Conservation (phyloP, 37 sponge, comb jelly and placozoan species). For the Axinella damicornis region DNA sequence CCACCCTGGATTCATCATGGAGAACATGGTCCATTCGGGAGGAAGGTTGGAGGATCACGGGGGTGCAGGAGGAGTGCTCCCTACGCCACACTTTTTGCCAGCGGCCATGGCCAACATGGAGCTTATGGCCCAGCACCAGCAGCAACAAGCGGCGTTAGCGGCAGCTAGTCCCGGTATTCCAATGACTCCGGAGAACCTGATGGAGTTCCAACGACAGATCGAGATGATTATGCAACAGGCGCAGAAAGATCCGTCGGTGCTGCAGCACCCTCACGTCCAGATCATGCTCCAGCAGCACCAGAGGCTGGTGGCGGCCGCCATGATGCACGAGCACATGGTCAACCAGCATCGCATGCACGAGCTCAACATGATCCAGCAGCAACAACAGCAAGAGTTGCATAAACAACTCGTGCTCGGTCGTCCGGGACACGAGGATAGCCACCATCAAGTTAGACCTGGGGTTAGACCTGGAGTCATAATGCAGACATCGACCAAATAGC, state of each 20-base stretch:
- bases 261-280: conserved; percentile 34
- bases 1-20: background rate
- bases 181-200: background rate
- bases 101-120: conserved; percentile 12
- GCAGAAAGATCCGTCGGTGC: conserved; percentile 43
- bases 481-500: too few relatives aligned
- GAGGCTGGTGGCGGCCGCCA: background rate
- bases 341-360: conserved; percentile 6
- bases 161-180: background rate
- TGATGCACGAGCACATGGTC: background rate
- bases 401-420: conserved; percentile 8
- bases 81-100: background rate
- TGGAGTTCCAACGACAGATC: conserved; percentile 36
- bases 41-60: background rate
- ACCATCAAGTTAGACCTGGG: background rate
- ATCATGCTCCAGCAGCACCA: conserved; percentile 3
- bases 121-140: conserved; percentile 30
- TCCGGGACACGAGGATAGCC: background rate
- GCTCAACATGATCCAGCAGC: background rate
- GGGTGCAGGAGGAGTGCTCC: background rate
- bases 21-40: background rate
- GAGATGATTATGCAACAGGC: conserved; percentile 22
- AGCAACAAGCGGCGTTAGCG: conserved; percentile 27
- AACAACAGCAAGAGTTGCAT: conserved; percentile 29
- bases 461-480: conserved; percentile 55